A percentile compares a stretch with the other conserved stretches of the same genome.
Evolutionary conservation across 2,797 vertebrate species (phyloP).

Genomic region (Pangasius larnaudii): DNA sequence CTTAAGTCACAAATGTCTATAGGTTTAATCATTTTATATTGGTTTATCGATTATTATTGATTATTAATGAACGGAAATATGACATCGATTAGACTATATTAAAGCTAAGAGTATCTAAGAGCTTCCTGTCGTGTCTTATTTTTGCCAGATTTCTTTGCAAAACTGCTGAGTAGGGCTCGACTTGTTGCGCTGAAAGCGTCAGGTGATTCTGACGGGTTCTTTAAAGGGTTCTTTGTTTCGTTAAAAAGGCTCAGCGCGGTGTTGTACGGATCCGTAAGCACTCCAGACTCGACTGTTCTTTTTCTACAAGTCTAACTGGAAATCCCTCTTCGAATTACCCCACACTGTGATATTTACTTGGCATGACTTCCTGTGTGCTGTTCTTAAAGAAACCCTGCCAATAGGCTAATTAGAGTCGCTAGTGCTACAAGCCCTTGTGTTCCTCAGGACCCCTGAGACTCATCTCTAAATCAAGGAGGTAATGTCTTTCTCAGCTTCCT

Average conservation of each 20-base stretch:
- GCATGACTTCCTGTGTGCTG: constrained; percentile 5
- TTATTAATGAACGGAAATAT: not conserved
- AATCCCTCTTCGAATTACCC: constrained; percentile 7
- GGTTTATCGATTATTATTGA: not conserved
- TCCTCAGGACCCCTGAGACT: constrained; percentile 13
- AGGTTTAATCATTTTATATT: not conserved
- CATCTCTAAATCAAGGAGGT: not conserved
- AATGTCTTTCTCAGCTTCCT: not conserved
- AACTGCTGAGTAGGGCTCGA: not conserved
- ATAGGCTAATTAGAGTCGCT: constrained; percentile 28
- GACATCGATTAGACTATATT: not conserved
- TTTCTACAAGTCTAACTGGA: not conserved
- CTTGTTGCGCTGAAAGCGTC: not conserved
- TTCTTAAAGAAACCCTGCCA: not conserved
- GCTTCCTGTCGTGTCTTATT: too few relatives aligned
- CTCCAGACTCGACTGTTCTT: not conserved
- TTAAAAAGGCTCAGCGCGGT: not conserved
- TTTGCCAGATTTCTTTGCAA: not conserved
- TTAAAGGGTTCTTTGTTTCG: not conserved
- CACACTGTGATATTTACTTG: not conserved
- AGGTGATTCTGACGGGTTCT: not conserved
- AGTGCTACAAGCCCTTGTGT: not conserved
- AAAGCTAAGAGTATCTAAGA: too few relatives aligned
- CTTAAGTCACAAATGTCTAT: not conserved
- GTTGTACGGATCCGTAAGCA: not conserved